Evolutionary conservation across 2,797 vertebrate genomes (phyloP), one percentile per base, ranked within the genome.

Genomic region (Brotula barbata): DNA sequence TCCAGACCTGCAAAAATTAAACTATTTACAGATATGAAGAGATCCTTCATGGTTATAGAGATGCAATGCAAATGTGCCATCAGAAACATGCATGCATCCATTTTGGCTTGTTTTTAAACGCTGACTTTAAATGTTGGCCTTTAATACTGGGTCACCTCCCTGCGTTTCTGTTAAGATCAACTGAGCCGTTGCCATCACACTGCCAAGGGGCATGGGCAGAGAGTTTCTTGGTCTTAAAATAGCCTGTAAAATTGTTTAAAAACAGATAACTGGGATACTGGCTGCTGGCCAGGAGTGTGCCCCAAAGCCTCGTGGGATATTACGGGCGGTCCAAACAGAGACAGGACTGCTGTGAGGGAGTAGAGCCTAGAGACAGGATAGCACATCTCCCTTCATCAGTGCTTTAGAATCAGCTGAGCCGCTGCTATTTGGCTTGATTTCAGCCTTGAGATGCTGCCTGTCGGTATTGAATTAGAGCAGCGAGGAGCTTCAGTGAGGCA

Each of bases 351-450:
- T 88, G 81, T 74, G 85, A 79, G 76, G 53, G 90, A 92, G 92
- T 90, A 88, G 87, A 88, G 90, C 91, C 83, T 68, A 85, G 81
- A 86, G 90, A 88, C 89, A 75, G 86, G 81, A 76, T 78, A 82
- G 89, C 93, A 93, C 92, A 92, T 89, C 89, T 87, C 75, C 83
- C 80, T 88, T 80, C 89, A 91, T 91, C 89, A 83, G 62, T 61
- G 73, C 77, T 90, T 89, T 92, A 91, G 92, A 92, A 90, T 84
- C 89, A 92, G 91, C 91, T 85, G 89, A 84, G 83, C 59, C 55
- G 82, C 79, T 80, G 81, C 89, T 94, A 93, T 95, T 94, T 93
- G 88, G 87, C 88, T 89, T 81, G 86, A 90, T 91, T 91, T 86
- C 85, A 93, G 90, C 92, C 80, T 59, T 87, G 81, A 89, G 91